These are phyloP conservation scores for Amphimallon solstitiale DNA, from an alignment of 2,888 invertebrate genomes.

Conservation along the genomic window DNA sequence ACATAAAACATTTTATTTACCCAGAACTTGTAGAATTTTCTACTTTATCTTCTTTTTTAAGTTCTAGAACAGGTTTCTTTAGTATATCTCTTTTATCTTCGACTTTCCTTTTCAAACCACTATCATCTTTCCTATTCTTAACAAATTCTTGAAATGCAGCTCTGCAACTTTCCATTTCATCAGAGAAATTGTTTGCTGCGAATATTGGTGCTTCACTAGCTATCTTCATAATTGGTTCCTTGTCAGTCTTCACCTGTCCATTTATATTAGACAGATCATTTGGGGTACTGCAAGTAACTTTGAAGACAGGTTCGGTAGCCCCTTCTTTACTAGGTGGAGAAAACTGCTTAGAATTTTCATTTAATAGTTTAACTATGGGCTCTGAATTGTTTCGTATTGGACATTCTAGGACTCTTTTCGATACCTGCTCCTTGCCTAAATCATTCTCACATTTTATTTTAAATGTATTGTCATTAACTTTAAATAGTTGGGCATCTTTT, in stretches of 20 bases:
- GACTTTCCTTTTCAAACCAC: slow-evolving; percentile 1
- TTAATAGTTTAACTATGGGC: slow-evolving; percentile 28
- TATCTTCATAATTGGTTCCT: slow-evolving; percentile 48
- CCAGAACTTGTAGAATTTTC: slow-evolving; percentile 5
- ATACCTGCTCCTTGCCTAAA: slow-evolving; percentile 24
- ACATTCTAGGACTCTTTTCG: slow-evolving; percentile 37
- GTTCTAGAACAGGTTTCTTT: slow-evolving; percentile 18
- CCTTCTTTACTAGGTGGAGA: not conserved
- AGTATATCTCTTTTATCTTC: slow-evolving; percentile 20
- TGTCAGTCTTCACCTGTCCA: slow-evolving; percentile 37
- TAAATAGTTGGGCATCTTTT: slow-evolving; percentile 38
- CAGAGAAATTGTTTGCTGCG: slow-evolving; percentile 32
- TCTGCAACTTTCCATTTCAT: slow-evolving; percentile 40
- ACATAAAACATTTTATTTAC: slow-evolving; percentile 9
- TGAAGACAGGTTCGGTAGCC: slow-evolving; percentile 15
- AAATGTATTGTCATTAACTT: slow-evolving; percentile 37
- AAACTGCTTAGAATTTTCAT: slow-evolving; percentile 24
- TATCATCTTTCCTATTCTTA: slow-evolving; percentile 38
- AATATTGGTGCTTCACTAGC: slow-evolving; percentile 48
- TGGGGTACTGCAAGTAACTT: slow-evolving; percentile 16
- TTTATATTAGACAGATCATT: slow-evolving; percentile 21
- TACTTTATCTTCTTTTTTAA: slow-evolving; percentile 8
- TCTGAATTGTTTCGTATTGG: slow-evolving; percentile 24
- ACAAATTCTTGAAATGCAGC: slow-evolving; percentile 42
- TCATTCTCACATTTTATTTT: slow-evolving; percentile 35